These are phyloP conservation scores for Diabrotica virgifera DNA, from an alignment of 1,140 invertebrate species.

Conservation along the genomic window DNA sequence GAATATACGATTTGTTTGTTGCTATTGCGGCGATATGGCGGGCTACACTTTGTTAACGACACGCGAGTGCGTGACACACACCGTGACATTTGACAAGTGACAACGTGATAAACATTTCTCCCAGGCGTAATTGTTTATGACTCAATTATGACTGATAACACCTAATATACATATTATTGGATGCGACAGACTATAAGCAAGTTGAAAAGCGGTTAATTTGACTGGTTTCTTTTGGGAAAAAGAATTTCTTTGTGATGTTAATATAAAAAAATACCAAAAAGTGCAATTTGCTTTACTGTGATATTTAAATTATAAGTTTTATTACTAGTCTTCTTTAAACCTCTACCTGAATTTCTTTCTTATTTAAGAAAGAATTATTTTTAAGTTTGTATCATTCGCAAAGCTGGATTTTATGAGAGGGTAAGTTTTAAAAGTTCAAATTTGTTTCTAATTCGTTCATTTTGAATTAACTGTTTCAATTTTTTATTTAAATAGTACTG, in stretches of 20 bases:
- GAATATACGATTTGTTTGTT: conserved; percentile 16
- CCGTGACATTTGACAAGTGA: neutral
- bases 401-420: neutral
- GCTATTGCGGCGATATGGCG: conserved; percentile 10
- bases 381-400: neutral
- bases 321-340: neutral
- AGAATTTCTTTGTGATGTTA: neutral
- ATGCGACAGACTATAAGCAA: no score
- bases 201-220: no score
- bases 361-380: neutral
- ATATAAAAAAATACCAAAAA: neutral
- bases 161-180: neutral
- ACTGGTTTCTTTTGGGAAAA: no score
- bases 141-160: conserved; percentile 1
- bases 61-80: conserved; percentile 7
- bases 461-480: no score
- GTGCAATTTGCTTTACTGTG: neutral
- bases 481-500: no score
- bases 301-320: neutral
- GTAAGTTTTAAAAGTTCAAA: neutral
- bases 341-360: neutral
- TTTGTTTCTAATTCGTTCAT: neutral
- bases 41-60: conserved; percentile 8
- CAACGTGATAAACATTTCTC: neutral
- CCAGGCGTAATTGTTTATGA: neutral